Evolutionary conservation across 2,797 vertebrate species (phyloP), one percentile per base, ranked within the genome.

Genomic region (Pipistrellus nathusii): DNA sequence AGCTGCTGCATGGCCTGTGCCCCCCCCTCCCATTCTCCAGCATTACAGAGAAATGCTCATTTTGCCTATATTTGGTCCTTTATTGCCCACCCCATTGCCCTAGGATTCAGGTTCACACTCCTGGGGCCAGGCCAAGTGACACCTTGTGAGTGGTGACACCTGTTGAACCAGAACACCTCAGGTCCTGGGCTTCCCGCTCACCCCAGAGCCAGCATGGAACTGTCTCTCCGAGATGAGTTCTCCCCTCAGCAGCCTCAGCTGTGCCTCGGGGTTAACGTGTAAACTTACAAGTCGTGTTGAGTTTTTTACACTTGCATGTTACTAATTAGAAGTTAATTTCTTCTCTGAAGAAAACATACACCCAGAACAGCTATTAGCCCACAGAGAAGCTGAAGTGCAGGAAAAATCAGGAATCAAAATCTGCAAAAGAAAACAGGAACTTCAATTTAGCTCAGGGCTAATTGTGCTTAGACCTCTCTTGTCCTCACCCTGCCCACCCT

Each of bases 251-350:
- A 55, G 35, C 75, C 75, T 90, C 46, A 53, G 12, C 30, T 83
- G 78, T 96, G n/a, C 38, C 69, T 80, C 11, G 53, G 62, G 92
- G 96, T 97, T 98, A 96, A 97, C 88, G 25, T 81, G 72, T 94
- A 90, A 86, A 68, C 55, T 89, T 86, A 71, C 48, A 68, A 80
- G 86, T 85, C 93, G 13, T 71, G 93, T 69, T 93, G 89, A 66
- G 35, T 81, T 53, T 93, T 93, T 80, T 90, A 59, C 89, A 86
- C 85, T 59, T 72, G 51, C 85, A 75, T 93, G 55, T 93, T 95
- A 96, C 96, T 97, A 97, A 97, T 98, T 97, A 97, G 94, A 97
- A 97, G 90, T 87, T 91, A 97, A 96, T 98, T 96, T 97, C 73
- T 97, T 93, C 77, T 93, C 91, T 94, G 77, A 55, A 76, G 46